Conservation (phyloP, 2,113 vertebrate species). For the Lepidothrix coronata region DNA sequence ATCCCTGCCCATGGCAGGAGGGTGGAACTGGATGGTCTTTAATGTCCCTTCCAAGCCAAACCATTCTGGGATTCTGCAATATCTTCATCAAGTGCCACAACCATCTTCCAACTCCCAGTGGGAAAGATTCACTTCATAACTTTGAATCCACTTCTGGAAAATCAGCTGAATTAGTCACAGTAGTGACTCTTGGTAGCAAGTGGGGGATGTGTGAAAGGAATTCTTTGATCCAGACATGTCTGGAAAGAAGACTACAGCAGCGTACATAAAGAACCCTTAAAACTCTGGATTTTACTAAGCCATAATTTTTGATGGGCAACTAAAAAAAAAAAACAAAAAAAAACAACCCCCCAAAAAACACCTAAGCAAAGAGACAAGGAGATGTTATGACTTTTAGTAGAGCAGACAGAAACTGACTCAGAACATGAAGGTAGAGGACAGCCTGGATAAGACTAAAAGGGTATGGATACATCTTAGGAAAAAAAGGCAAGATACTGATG, state of each 20-base stretch:
- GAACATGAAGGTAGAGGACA: neutral
- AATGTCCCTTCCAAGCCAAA: neutral
- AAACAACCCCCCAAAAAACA: neutral
- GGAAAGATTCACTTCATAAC: neutral
- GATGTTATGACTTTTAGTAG: neutral
- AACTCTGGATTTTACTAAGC: rapidly evolving
- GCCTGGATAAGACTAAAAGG: neutral
- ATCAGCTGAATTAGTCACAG: neutral
- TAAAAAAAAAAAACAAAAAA: neutral
- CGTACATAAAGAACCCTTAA: neutral
- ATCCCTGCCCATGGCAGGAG: neutral
- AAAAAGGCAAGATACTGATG: neutral
- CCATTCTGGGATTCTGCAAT: neutral
- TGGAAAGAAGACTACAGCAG: neutral
- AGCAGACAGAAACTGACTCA: neutral
- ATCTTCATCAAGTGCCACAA: neutral
- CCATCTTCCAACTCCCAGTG: neutral
- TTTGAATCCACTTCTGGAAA: neutral
- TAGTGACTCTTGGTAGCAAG: neutral
- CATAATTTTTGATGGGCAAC: neutral
- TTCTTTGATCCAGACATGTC: neutral
- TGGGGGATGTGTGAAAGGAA: neutral
- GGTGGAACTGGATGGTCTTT: rapidly evolving
- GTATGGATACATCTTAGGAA: neutral
- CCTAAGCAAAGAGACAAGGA: neutral